Evolutionary conservation across 2,888 invertebrate species (phyloP).

Genomic region (Coelopa pilipes): DNA sequence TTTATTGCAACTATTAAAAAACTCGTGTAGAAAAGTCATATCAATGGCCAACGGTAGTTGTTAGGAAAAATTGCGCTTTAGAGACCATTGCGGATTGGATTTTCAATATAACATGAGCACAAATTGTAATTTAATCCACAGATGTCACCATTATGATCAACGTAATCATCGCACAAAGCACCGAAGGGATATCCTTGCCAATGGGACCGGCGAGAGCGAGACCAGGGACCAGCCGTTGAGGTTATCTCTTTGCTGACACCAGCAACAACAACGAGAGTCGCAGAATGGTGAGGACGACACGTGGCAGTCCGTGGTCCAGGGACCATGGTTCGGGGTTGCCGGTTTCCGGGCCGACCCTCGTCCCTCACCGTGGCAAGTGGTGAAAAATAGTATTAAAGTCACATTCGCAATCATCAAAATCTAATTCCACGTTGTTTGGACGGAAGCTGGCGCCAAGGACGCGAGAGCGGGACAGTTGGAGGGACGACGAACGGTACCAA

Average conservation of each 20-base stretch:
- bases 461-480: background rate
- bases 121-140: slow-evolving; percentile 68
- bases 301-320: slow-evolving; percentile 36
- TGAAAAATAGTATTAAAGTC: slow-evolving; percentile 62
- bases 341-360: slow-evolving; percentile 8
- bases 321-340: slow-evolving; percentile 4
- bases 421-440: slow-evolving; percentile 37
- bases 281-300: slow-evolving; percentile 40
- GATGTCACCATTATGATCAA: slow-evolving; percentile 67
- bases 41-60: slow-evolving; percentile 51
- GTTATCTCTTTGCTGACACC: background rate
- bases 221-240: slow-evolving; percentile 26
- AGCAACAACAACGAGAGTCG: too few species aligned
- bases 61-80: slow-evolving; percentile 38
- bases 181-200: background rate
- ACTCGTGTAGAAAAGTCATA: slow-evolving; percentile 31
- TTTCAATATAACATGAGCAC: slow-evolving; percentile 64
- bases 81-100: slow-evolving; percentile 38
- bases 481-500: background rate
- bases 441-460: background rate
- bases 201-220: background rate
- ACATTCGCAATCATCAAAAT: slow-evolving; percentile 65
- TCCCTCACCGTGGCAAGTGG: slow-evolving; percentile 50
- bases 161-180: slow-evolving; percentile 42
- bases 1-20: slow-evolving; percentile 60